Percentiles rank a stretch among this genome's conserved stretches.
Evolutionary conservation across 2,797 vertebrate genomes (phyloP).

Genomic region (Danio kyathit): DNA sequence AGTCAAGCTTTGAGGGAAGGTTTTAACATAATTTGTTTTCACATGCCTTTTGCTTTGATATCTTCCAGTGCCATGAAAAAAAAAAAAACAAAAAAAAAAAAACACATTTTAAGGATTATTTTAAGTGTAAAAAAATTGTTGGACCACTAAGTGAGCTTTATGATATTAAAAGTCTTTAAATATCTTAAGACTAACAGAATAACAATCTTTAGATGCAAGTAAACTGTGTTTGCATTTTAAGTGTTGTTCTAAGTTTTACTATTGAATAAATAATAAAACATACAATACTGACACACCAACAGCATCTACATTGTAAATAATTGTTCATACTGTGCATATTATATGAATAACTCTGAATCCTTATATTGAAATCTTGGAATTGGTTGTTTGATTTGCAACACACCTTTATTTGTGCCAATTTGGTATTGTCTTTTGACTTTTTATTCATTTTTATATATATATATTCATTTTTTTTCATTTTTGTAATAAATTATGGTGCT

Average conservation of each 20-base stretch:
- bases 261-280: not conserved
- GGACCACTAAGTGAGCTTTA: not conserved
- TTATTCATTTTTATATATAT: too few relatives aligned
- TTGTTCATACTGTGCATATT: not conserved
- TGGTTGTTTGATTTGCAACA: not conserved
- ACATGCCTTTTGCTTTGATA: not conserved
- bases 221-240: not conserved
- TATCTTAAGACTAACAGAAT: not conserved
- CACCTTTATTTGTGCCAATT: too few relatives aligned
- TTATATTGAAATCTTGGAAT: not conserved
- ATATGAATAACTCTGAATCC: not conserved
- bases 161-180: not conserved
- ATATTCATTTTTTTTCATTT: too few relatives aligned
- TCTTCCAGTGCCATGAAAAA: not conserved
- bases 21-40: not conserved
- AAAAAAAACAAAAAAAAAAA: not conserved
- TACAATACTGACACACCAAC: not conserved
- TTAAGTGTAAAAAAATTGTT: not conserved
- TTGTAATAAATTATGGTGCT: too few relatives aligned
- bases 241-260: not conserved
- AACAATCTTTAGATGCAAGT: conserved; percentile 5
- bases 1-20: not conserved
- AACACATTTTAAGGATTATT: not conserved
- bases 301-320: not conserved
- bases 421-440: too few relatives aligned